These are phyloP conservation scores for Theristicus caerulescens DNA, from an alignment of 2,113 vertebrate genomes.

Conservation along the genomic window DNA sequence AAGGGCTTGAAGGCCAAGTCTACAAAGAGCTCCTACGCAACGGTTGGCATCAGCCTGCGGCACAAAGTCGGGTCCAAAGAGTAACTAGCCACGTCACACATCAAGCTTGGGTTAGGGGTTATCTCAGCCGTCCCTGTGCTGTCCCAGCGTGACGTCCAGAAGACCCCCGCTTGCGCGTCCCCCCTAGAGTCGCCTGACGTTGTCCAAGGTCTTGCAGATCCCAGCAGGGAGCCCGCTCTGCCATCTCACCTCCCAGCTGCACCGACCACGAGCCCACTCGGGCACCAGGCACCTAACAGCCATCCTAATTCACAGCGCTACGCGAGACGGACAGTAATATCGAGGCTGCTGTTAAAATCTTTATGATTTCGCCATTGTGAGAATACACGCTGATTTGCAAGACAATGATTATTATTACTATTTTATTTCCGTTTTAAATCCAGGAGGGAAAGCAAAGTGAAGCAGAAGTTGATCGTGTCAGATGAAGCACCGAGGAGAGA, in stretches of 20 bases:
- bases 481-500: neutral
- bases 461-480: neutral
- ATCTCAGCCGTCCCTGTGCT: neutral
- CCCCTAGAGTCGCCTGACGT: too few species aligned
- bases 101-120: too few species aligned
- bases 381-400: neutral
- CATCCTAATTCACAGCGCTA: neutral
- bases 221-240: neutral
- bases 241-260: neutral
- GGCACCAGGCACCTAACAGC: neutral
- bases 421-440: neutral
- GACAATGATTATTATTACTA: neutral
- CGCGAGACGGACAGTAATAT: neutral
- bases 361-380: neutral
- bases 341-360: neutral
- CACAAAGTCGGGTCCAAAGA: neutral
- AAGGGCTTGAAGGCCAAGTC: neutral
- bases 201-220: neutral
- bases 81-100: fast-evolving
- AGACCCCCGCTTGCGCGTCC: neutral
- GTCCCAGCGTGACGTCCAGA: fast-evolving
- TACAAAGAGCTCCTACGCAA: neutral
- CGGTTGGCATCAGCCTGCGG: neutral
- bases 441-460: neutral
- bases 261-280: fast-evolving